These are phyloP conservation scores for Clarias batrachus DNA, from an alignment of 2,113 vertebrate genomes.

Conservation along the genomic window DNA sequence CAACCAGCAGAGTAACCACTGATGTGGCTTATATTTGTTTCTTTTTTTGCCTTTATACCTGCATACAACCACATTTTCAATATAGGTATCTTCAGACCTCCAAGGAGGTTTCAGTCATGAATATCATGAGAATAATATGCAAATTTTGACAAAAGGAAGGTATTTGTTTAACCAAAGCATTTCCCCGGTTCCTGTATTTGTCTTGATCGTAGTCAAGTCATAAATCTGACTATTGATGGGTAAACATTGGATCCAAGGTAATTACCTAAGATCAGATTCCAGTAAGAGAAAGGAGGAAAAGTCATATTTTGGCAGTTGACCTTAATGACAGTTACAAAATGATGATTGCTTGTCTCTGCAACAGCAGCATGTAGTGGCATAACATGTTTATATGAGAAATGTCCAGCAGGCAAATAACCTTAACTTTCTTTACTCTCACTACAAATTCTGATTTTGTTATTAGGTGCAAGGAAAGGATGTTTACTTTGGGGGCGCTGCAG, in stretches of 20 bases:
- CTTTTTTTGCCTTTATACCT: background rate
- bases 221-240: background rate
- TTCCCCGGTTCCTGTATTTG: background rate
- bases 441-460: background rate
- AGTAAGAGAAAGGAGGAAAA: background rate
- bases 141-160: background rate
- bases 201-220: background rate
- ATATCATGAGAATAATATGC: background rate
- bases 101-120: background rate
- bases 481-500: background rate
- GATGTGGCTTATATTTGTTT: constrained; percentile 6
- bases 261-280: background rate
- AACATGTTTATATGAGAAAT: background rate
- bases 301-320: background rate
- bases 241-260: background rate
- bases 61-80: background rate
- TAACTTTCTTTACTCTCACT: background rate
- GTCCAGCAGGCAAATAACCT: constrained; percentile 12
- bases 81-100: background rate
- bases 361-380: background rate
- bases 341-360: background rate
- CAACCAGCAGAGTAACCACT: constrained; percentile 32
- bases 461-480: background rate
- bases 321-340: background rate
- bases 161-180: background rate